Base-by-base conservation (phyloP, 1,140 invertebrate species). In the Papilio helenus region DNA sequence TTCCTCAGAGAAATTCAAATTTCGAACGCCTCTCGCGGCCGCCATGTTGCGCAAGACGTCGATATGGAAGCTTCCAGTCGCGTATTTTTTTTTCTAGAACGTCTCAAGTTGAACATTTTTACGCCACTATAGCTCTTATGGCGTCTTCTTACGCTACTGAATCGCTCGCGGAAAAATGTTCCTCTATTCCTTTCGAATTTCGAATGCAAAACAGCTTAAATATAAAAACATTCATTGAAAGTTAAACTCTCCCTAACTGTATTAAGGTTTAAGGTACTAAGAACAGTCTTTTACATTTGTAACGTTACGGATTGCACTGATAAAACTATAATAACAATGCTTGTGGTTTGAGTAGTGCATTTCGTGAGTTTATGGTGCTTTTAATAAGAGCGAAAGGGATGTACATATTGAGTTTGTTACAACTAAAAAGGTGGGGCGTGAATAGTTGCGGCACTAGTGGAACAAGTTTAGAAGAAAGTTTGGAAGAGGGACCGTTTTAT, bases 41-140 rank as follows among this genome's bases (percentile, higher is more conserved):
- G 92, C 92, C 93, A 93, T 94, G 91, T 94, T 94, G 92, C 86
- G 90, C 89, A 93, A 93, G 92, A 93, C 90, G 93, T 90, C 92
- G 90, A 93, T 92, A 90, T 86, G 89, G 90, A 91, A 87, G 91
- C 89, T 91, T 90, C 88, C 81, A 80, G 80, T 85, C 88, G 88
- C 87, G 85, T 89, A 90, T 92, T 92, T 93, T 92, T 58, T 93
- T 92, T 85, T 80, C 84, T 76, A 92, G 88, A 93, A 94, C 92
- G 93, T 93, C 92, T 93, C 92, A 94, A 93, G 92, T 94, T 92
- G 81, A 46, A 77, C 71, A 94, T 94, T 94, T 94, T 93, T 94
- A 89, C 85, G 90, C 90, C 86, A 94, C 92, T 93, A 88, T 94
- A 88, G 92, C 89, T 88, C 90, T 93, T 94, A 93, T 86, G 86